These are phyloP conservation scores for Drosophila sechellia DNA, from an alignment of 1,140 invertebrate species.

Conservation along the genomic window DNA sequence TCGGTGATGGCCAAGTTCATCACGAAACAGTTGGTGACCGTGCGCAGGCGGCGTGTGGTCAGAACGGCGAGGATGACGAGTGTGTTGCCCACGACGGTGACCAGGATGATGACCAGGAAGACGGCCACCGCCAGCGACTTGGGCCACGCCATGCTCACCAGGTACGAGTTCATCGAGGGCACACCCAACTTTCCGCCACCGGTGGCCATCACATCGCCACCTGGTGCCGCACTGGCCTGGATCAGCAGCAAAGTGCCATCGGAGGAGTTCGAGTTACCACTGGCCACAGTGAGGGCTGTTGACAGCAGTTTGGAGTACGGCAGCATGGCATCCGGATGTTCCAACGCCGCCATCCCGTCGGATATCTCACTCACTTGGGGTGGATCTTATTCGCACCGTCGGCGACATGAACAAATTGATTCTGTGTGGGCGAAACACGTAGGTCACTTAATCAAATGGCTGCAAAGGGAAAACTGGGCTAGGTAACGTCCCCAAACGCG, in stretches of 20 bases:
- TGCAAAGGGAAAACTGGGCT: conserved; percentile 17
- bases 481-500: conserved; percentile 3
- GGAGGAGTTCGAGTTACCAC: not conserved
- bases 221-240: conserved; percentile 13
- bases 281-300: conserved; percentile 15
- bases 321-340: conserved; percentile 6
- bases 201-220: not conserved
- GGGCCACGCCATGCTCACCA: conserved; percentile 68
- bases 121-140: conserved; percentile 77
- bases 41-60: conserved; percentile 94
- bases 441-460: conserved; percentile 36
- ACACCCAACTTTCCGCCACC: conserved; percentile 7
- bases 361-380: conserved; percentile 15
- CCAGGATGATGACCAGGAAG: conserved; percentile 87
- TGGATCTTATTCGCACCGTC: conserved; percentile 7
- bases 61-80: conserved; percentile 95
- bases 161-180: conserved; percentile 63
- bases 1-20: conserved; percentile 96
- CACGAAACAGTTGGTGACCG: conserved; percentile 97
- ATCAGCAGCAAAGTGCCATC: conserved; percentile 18
- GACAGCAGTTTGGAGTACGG: conserved; percentile 28
- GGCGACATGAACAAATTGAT: conserved; percentile 45
- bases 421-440: conserved; percentile 9
- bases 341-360: conserved; percentile 18
- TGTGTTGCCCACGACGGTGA: conserved; percentile 92